A percentile compares a stretch with the other conserved stretches of the same genome.
Conservation (phyloP, 2,797 vertebrate genomes). For the Rhinophrynus dorsalis region DNA sequence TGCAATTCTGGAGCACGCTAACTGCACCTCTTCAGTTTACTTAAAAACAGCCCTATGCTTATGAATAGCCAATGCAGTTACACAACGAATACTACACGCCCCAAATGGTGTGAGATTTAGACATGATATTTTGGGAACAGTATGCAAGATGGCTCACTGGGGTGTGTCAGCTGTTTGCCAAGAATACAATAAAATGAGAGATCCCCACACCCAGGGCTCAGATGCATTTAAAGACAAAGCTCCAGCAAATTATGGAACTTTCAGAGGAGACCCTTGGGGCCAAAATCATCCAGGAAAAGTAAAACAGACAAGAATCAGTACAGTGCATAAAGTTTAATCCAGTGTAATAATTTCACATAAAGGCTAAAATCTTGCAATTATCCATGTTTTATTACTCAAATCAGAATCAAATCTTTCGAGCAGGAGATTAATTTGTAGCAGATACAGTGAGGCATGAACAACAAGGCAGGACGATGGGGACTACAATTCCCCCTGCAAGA, state of each 20-base stretch:
- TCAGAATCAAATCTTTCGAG: no score
- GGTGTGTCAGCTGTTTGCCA: slow-evolving; percentile 1
- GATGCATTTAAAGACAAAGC: neutral
- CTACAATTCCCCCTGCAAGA: no score
- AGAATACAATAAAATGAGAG: slow-evolving; percentile 18
- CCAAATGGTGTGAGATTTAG: neutral
- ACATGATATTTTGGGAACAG: neutral
- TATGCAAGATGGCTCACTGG: neutral
- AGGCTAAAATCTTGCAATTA: neutral
- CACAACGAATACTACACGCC: neutral
- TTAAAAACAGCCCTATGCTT: no score
- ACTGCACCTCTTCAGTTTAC: no score
- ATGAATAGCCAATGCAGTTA: no score
- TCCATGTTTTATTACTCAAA: no score
- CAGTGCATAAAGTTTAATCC: neutral
- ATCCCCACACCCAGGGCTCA: neutral
- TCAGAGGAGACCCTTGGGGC: neutral
- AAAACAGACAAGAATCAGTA: neutral
- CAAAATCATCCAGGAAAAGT: neutral
- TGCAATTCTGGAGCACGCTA: no score
- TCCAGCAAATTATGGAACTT: neutral
- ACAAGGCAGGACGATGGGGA: no score
- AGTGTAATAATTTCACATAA: neutral
- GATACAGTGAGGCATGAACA: no score
- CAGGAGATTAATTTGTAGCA: no score